Evolutionary conservation across 2,113 vertebrate genomes (phyloP).

Genomic region (Serinus canaria): DNA sequence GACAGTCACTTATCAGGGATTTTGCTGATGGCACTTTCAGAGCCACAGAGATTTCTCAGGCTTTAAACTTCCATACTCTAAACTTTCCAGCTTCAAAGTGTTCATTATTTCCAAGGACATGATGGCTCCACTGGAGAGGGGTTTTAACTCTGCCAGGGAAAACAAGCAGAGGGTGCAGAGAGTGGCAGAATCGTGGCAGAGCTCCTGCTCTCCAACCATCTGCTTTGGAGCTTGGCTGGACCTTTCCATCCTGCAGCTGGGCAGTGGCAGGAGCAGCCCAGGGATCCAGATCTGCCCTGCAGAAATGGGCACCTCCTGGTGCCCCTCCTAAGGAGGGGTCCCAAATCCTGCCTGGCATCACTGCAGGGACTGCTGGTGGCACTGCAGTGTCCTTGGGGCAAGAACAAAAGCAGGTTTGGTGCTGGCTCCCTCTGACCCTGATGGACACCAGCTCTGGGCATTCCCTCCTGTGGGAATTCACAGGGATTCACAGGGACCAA

Average conservation of each 20-base stretch:
- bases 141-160: background rate
- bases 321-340: background rate
- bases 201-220: background rate
- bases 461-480: background rate
- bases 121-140: background rate
- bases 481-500: background rate
- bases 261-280: background rate
- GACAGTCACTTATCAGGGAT: background rate
- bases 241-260: background rate
- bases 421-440: background rate
- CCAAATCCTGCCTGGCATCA: background rate
- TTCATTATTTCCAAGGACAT: background rate
- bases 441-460: background rate
- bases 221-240: background rate
- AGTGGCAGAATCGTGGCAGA: background rate
- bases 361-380: background rate
- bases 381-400: background rate
- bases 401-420: background rate
- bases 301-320: background rate
- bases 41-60: background rate
- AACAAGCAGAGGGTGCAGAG: conserved; percentile 13
- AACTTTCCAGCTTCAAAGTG: background rate
- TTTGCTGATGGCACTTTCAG: background rate
- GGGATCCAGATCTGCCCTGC: too few relatives aligned
- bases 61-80: background rate